Percentiles rank a stretch among this genome's conserved stretches.
Evolutionary conservation across 2,113 vertebrate genomes (phyloP).

Genomic region (Tragelaphus imberbis): DNA sequence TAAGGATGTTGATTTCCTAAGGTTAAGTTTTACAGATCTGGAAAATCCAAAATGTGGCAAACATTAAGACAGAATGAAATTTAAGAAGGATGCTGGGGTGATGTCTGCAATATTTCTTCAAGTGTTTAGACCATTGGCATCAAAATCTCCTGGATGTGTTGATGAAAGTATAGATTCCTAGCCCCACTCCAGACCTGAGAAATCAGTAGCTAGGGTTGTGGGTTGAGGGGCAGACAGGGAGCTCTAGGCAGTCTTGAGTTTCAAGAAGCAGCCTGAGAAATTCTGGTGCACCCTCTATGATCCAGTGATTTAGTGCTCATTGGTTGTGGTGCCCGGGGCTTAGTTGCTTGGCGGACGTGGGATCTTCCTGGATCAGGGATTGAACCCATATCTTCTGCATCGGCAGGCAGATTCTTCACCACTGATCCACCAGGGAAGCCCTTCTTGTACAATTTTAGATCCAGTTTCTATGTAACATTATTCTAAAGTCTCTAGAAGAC

Average conservation of each 20-base stretch:
- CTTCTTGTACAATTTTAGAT: background rate
- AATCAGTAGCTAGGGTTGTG: background rate
- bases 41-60: background rate
- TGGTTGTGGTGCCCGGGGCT: rapidly evolving
- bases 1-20: background rate
- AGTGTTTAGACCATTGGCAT: background rate
- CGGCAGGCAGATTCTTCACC: background rate
- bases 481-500: background rate
- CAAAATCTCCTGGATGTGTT: background rate
- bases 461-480: background rate
- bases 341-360: rapidly evolving
- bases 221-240: background rate
- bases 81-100: background rate
- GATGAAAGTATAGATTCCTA: background rate
- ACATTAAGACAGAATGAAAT: background rate
- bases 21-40: background rate
- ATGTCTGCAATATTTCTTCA: background rate
- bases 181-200: background rate
- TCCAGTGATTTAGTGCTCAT: background rate
- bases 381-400: background rate
- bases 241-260: background rate
- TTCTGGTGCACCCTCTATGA: background rate
- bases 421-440: background rate
- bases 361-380: background rate
- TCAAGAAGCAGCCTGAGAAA: background rate